Percentiles rank a stretch among this genome's conserved stretches.
These are phyloP conservation scores for Ophiothrix spiculata DNA, from an alignment of 35 echinoderm and acorn worm genomes.

Conservation along the genomic window DNA sequence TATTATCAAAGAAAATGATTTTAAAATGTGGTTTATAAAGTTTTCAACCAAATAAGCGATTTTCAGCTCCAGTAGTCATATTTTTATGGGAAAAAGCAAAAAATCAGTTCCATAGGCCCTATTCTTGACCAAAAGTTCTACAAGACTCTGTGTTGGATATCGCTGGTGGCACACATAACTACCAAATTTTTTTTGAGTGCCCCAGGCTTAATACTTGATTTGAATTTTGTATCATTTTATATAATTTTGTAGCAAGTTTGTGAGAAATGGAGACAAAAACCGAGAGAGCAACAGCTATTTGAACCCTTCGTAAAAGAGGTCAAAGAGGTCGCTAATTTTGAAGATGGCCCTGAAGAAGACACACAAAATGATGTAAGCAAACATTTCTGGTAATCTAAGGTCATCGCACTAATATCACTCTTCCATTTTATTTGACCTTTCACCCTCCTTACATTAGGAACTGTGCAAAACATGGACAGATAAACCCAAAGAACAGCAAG, in stretches of 20 bases:
- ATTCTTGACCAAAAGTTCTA: too few species aligned
- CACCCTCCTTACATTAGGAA: conserved; percentile 40
- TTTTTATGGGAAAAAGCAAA: too few species aligned
- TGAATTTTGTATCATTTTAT: too few species aligned
- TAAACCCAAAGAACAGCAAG: conserved; percentile 73
- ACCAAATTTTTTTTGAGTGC: too few species aligned
- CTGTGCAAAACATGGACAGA: conserved; percentile 85
- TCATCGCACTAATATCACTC: neutral
- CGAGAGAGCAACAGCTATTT: neutral
- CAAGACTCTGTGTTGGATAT: too few species aligned
- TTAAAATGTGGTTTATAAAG: too few species aligned
- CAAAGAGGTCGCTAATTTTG: neutral
- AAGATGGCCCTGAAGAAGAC: neutral
- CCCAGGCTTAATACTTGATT: too few species aligned
- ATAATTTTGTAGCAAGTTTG: neutral
- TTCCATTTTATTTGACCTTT: neutral
- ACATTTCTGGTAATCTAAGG: neutral
- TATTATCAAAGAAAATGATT: too few species aligned
- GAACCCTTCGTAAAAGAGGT: neutral
- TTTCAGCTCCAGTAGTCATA: too few species aligned
- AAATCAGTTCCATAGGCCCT: too few species aligned
- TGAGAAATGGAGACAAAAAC: neutral
- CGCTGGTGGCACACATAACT: too few species aligned
- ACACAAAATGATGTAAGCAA: neutral
- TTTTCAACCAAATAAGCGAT: too few species aligned